Base-by-base conservation (phyloP, 2,113 vertebrate species). In the Jaculus jaculus region DNA sequence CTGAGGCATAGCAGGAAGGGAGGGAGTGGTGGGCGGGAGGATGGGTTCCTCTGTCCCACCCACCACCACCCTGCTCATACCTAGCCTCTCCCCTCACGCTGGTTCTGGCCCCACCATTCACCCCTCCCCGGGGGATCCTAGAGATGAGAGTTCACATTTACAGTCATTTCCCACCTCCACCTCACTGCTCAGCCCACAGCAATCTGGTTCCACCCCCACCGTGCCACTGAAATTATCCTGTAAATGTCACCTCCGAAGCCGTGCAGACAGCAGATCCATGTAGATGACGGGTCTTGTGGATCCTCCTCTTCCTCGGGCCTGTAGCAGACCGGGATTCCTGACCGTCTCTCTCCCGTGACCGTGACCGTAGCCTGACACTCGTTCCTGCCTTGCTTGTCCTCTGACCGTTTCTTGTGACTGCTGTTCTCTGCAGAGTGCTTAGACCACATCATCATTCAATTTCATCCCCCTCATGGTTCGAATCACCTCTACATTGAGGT, bases 211-310 rank as follows among this genome's bases (percentile, higher is more conserved):
- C 60, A 60, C 90, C 81, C 74, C 39, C 75, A 75, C 47, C 21
- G 16, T 65, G 2, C 80, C 77, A 66, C 86, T 47, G 85, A 85
- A 69, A 77, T 68, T 72, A 37, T 61, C 83, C 69, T 3, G 90
- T 74, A 34, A 84, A 87, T 73, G 82, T 93, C 94, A 69, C 93
- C 92, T 42, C 63, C 21, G 1, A 69, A 79, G 93, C 71, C 39
- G 5, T 0, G 39, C 3, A 26, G 32, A 16, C 30, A 21, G 60
- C 72, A 32, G 32, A 7, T 34, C 60, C 32, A 11, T 2, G 69
- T 37, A 2, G 30, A 20, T 1, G 1, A 1, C 3, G 65, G 72
- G 37, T 26, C 74, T 69, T 11, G 39, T 5, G 66, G 83, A 21
- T n/a, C 39, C 66, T 71, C 58, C 0, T 77, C 84, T n/a, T 69